A percentile compares a stretch with the other conserved stretches of the same genome.
Evolutionary conservation across 2,888 invertebrate species (phyloP).

Genomic region (Lasioglossum lativentre): DNA sequence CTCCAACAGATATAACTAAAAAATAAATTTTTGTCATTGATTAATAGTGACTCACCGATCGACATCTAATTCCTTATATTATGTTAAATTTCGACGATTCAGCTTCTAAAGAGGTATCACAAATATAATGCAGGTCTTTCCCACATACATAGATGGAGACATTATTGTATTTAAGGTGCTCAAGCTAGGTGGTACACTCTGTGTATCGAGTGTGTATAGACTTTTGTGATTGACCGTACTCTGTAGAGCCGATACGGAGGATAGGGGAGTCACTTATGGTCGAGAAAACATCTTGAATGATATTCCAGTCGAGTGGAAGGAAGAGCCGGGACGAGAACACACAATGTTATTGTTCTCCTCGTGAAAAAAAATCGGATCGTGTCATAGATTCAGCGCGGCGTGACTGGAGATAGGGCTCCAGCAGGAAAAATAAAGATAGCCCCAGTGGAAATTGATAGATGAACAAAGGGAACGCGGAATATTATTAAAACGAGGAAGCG

Average conservation of each 20-base stretch:
- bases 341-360: slow-evolving; percentile 5
- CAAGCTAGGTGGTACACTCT: background rate
- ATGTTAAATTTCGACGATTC: too few relatives aligned
- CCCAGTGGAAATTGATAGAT: slow-evolving; percentile 46
- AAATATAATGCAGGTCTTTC: too few relatives aligned
- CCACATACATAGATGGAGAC: too few relatives aligned
- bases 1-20: too few relatives aligned
- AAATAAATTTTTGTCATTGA: too few relatives aligned
- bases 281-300: background rate
- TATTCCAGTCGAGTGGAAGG: background rate
- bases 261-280: background rate
- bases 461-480: slow-evolving; percentile 48
- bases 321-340: slow-evolving; percentile 3
- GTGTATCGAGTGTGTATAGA: background rate
- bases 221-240: background rate
- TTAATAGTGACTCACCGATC: too few relatives aligned
- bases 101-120: too few relatives aligned
- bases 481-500: slow-evolving; percentile 43
- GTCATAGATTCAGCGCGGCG: slow-evolving; percentile 12
- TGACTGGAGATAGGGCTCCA: background rate
- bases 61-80: too few relatives aligned
- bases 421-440: slow-evolving; percentile 16
- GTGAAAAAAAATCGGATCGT: slow-evolving; percentile 12
- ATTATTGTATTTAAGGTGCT: background rate
- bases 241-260: too few relatives aligned